A percentile compares a stretch with the other conserved stretches of the same genome.
Conservation (phyloP, 2,888 invertebrate species). For the Hydrotaea cyrtoneurina region DNA sequence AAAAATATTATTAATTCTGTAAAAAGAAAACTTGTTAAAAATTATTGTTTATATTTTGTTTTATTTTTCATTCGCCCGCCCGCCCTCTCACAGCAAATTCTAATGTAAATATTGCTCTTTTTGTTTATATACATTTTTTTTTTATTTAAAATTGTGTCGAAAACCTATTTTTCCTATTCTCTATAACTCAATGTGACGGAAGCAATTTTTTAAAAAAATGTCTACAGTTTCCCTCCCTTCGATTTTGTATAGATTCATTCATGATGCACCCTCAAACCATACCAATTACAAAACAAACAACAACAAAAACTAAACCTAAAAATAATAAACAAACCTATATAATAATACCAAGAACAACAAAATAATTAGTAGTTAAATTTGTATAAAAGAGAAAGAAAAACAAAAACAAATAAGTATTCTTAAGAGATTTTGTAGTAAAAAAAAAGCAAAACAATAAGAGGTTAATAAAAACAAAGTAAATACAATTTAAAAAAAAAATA, state of each 20-base stretch:
- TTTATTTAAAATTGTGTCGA: conserved; percentile 18
- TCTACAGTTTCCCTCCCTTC: background rate
- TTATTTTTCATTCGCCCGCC: background rate
- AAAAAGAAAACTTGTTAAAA: background rate
- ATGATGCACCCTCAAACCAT: conserved; percentile 30
- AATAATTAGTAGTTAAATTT: conserved; percentile 66
- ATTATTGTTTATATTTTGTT: background rate
- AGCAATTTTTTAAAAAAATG: background rate
- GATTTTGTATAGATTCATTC: conserved; percentile 48
- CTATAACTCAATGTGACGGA: no score
- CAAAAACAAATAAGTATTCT: conserved; percentile 68
- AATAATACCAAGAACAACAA: conserved; percentile 38
- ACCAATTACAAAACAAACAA: conserved; percentile 8
- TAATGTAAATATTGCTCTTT: conserved; percentile 51
- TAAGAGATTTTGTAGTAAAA: conserved; percentile 71
- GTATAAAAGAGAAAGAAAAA: conserved; percentile 67
- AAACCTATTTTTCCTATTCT: background rate
- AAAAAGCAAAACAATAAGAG: conserved; percentile 66
- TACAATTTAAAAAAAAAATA: conserved; percentile 42
- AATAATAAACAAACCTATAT: background rate
- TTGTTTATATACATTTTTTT: conserved; percentile 27
- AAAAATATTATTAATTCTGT: conserved; percentile 22
- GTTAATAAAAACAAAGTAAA: conserved; percentile 64
- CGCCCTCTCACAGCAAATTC: background rate
- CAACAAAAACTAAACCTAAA: background rate